Base-by-base conservation (phyloP, 2,888 invertebrate genomes). In the Seira musarum region DNA sequence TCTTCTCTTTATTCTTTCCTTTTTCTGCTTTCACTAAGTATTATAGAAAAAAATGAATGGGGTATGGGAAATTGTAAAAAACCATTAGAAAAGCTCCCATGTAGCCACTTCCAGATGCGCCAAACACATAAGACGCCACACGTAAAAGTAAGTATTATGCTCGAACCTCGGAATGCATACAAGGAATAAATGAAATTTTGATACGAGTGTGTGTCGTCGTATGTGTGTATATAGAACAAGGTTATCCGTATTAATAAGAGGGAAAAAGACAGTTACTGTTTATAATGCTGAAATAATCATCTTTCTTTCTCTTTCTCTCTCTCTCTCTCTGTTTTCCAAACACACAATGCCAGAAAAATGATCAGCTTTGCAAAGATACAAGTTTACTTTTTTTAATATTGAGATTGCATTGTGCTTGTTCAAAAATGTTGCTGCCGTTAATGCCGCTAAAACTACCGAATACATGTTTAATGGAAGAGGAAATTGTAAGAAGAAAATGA, bases 31-130 rank as follows among this genome's bases (percentile, higher is more conserved):
- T 40, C 60, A 66, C 65, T 73, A 57, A 49, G 64, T 53, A 53
- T 53, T 53, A 13, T 19, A 57, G 65, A 66, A 53, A 64, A 64
- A 64, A 60, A 64, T 13, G 49, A 60, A 57, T 46, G 63, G 53
- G 57, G 46, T 61, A 61, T 73, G 65, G 30, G 65, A 73, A 73
- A 64, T 67, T 60, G 6, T 21, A 57, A 74, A 67, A 63, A 61
- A 35, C 67, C 74, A 67, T 67, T 74, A 74, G 40, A 17, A 53
- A 13, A n/a, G 61, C 61, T n/a, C 22, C 49, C 60, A 63, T 35
- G 53, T 53, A 22, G 22, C 63, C 46, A 63, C 22, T 63, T 63
- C 46, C 71, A 71, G 71, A 71, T 71, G 71, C 60, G 71, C 71
- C 70, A 70, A 60, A 1, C n/a, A n/a, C n/a, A n/a, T 53, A 57